These are phyloP conservation scores for Pammene aurita DNA, from an alignment of 2,888 invertebrate species.

Conservation along the genomic window DNA sequence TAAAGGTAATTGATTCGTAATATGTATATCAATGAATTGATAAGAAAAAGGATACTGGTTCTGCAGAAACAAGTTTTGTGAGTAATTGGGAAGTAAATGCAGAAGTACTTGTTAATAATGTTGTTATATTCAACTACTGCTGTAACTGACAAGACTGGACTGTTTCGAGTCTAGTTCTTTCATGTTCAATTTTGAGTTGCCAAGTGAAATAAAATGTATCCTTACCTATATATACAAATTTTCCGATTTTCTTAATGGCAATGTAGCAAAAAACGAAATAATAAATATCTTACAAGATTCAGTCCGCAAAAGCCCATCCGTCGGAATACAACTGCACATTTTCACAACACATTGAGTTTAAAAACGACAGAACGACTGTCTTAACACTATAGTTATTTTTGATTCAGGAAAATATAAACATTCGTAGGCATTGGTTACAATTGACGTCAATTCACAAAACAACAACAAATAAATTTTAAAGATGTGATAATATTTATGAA, in stretches of 20 bases:
- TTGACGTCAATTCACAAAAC: constrained; percentile 8
- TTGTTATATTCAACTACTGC: background rate
- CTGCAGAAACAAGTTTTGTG: background rate
- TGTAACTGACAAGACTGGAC: too few relatives aligned
- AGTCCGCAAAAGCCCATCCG: constrained; percentile 48
- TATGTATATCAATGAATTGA: constrained; percentile 34
- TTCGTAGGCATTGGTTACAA: background rate
- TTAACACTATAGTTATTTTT: background rate
- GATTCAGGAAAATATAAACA: constrained; percentile 6
- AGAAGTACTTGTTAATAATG: background rate
- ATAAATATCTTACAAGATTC: constrained; percentile 50
- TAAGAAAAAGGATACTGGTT: constrained; percentile 18
- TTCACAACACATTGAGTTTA: constrained; percentile 11
- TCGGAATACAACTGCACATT: constrained; percentile 52
- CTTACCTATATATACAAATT: too few relatives aligned
- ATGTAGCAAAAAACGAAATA: background rate
- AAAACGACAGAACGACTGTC: background rate
- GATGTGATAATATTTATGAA: background rate
- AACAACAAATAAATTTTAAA: background rate
- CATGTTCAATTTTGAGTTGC: too few relatives aligned
- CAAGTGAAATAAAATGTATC: too few relatives aligned
- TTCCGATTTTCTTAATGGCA: too few relatives aligned
- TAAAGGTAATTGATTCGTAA: constrained; percentile 37
- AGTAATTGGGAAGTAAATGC: background rate
- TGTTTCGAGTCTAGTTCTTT: too few relatives aligned